Percentiles rank a stretch among this genome's conserved stretches.
phyloP scores from a whole-genome alignment of 2,113 vertebrate species.

The Nothobranchius kuhntae region DNA sequence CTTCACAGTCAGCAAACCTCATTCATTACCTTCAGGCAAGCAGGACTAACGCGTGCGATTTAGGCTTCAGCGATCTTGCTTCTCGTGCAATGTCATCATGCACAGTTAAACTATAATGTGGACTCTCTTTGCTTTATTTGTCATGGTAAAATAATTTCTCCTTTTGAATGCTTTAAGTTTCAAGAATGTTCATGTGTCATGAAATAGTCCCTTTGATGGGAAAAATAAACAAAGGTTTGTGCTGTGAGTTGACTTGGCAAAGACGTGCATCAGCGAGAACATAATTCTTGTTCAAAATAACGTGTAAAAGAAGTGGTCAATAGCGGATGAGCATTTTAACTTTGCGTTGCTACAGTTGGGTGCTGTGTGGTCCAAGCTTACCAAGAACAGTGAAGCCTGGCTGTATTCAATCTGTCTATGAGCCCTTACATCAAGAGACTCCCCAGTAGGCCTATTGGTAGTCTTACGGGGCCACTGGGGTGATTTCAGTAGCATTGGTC shows the following conservation, averaged over 20 bases:
- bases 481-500: constrained; percentile 58
- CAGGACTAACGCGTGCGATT: not conserved
- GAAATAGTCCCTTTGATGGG: too few species aligned
- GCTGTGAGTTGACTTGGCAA: not conserved
- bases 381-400: constrained; percentile 37
- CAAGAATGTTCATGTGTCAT: too few species aligned
- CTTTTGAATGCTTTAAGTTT: too few species aligned
- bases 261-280: not conserved
- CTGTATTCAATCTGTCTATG: constrained; percentile 49
- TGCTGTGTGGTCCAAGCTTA: constrained; percentile 22
- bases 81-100: not conserved
- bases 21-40: not conserved
- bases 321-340: constrained; percentile 15
- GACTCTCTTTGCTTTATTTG: not conserved
- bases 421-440: constrained; percentile 62
- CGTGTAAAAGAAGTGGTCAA: constrained; percentile 10
- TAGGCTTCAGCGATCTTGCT: not conserved
- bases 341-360: constrained; percentile 7
- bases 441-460: constrained; percentile 46
- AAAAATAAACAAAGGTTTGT: not conserved
- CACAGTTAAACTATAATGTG: not conserved
- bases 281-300: constrained; percentile 1
- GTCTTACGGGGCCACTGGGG: constrained; percentile 57
- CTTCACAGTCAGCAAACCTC: not conserved
- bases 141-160: too few species aligned